phyloP scores from a whole-genome alignment of 2,888 invertebrate species.

The Lydus trimaculatus region DNA sequence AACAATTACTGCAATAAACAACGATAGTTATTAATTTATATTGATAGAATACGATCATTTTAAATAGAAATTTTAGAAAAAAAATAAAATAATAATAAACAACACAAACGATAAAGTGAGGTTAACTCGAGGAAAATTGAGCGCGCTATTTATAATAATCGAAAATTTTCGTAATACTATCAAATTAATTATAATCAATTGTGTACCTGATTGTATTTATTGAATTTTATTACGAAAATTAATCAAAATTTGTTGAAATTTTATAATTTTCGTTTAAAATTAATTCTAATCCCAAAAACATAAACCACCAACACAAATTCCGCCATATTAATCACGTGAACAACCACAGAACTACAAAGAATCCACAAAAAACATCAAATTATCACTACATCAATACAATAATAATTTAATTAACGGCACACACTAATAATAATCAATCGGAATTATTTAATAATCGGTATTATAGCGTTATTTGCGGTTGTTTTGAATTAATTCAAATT shows the following conservation, averaged over 20 bases:
- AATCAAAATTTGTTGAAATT: not conserved
- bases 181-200: not conserved
- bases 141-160: slow-evolving; percentile 24
- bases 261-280: slow-evolving; percentile 17
- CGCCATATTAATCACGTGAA: slow-evolving; percentile 29
- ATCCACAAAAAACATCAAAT: not conserved
- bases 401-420: too few species aligned
- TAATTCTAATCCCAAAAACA: slow-evolving; percentile 21
- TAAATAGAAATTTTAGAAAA: slow-evolving; percentile 15
- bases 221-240: not conserved
- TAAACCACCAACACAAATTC: slow-evolving; percentile 21
- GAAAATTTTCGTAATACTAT: not conserved
- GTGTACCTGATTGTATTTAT: not conserved
- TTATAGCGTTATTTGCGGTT: too few species aligned
- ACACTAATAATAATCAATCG: too few species aligned
- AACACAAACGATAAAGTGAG: slow-evolving; percentile 22
- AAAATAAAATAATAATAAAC: too few species aligned
- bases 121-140: slow-evolving; percentile 15
- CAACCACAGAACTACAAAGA: not conserved
- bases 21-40: not conserved
- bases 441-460: too few species aligned
- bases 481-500: not conserved
- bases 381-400: too few species aligned
- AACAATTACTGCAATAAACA: not conserved
- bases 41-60: not conserved